Evolutionary conservation across 2,797 vertebrate species (phyloP).

Genomic region (Enteromius paludinosus): DNA sequence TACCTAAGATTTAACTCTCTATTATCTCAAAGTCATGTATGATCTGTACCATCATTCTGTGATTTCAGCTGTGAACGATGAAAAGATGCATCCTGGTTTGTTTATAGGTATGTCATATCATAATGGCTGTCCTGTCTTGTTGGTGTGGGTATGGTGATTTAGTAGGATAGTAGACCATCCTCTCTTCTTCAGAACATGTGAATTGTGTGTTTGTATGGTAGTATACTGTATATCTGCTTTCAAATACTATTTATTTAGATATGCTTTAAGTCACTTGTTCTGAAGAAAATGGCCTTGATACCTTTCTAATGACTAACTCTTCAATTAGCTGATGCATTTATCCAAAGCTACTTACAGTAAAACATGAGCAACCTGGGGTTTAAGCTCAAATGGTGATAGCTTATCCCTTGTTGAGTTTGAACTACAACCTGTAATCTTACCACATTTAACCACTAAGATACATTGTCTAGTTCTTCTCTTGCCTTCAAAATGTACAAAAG

Average conservation of each 20-base stretch:
- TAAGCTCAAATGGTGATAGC: constrained; percentile 18
- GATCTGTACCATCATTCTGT: constrained; percentile 52
- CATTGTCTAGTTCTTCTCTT: too few relatives aligned
- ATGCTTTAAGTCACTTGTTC: background rate
- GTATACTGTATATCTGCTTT: background rate
- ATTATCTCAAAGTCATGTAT: background rate
- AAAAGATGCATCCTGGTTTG: constrained; percentile 60
- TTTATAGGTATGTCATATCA: constrained; percentile 62
- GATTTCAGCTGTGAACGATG: constrained; percentile 64
- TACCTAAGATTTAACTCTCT: background rate
- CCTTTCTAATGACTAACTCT: constrained; percentile 14
- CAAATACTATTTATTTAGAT: background rate
- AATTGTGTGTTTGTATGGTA: background rate
- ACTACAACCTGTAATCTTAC: background rate
- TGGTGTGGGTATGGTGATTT: constrained; percentile 27
- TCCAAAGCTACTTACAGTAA: constrained; percentile 27
- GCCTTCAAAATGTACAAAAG: background rate
- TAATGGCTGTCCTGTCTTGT: constrained; percentile 37
- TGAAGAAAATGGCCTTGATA: background rate
- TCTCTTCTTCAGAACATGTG: background rate
- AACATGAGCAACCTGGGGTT: constrained; percentile 18
- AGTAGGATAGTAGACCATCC: constrained; percentile 3
- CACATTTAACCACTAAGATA: background rate
- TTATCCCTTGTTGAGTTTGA: constrained; percentile 41
- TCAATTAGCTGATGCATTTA: constrained; percentile 37